phyloP scores from a whole-genome alignment of 2,113 vertebrate genomes.

The Muntiacus reevesi region DNA sequence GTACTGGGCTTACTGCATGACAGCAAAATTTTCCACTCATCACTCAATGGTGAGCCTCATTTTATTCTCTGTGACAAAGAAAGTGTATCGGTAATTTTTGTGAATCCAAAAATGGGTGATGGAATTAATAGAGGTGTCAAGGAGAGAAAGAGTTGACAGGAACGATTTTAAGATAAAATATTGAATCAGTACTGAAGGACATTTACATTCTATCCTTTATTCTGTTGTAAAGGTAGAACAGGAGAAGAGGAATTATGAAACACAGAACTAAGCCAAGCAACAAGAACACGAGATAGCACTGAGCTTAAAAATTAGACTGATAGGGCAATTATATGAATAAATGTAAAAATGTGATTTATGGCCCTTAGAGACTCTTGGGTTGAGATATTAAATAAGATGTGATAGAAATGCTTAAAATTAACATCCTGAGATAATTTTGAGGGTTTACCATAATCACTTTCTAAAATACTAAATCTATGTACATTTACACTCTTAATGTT shows the following conservation, averaged over 20 bases:
- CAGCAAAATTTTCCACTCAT: not conserved
- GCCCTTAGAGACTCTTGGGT: not conserved
- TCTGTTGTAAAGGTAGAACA: not conserved
- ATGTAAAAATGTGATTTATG: constrained; percentile 35
- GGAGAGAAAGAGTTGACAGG: not conserved
- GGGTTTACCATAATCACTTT: not conserved
- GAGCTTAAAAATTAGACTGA: not conserved
- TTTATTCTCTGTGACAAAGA: not conserved
- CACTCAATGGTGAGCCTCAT: not conserved
- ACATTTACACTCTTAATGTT: not conserved
- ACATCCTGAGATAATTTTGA: not conserved
- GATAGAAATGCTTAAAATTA: constrained; percentile 32
- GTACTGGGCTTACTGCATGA: rapidly evolving
- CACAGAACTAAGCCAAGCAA: not conserved
- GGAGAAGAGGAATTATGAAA: not conserved
- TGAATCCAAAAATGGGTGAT: not conserved
- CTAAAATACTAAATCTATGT: not conserved
- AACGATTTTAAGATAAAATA: constrained; percentile 1
- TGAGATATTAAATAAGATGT: constrained; percentile 12
- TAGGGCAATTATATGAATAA: not conserved
- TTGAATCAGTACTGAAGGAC: constrained; percentile 10
- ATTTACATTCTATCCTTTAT: not conserved
- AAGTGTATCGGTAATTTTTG: not conserved
- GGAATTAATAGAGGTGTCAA: constrained; percentile 5
- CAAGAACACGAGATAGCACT: not conserved